Base-by-base conservation (phyloP, 2,113 vertebrate species). In the Galbula dea region DNA sequence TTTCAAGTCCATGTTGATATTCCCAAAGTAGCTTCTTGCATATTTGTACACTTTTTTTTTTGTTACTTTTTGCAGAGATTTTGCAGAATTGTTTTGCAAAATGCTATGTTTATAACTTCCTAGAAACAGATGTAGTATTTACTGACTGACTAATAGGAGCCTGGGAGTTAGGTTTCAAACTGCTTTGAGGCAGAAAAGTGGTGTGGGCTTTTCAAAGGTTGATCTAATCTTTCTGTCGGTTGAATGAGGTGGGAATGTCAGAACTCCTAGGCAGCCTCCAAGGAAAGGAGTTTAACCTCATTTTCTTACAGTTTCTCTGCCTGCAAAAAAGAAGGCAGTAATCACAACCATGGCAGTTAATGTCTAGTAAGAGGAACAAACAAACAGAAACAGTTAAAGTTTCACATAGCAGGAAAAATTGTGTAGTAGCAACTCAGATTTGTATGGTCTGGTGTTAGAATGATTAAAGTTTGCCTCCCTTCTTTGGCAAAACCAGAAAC, bases 281-380 rank as follows among this genome's bases (percentile, higher is more conserved):
- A 94, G 27, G 55, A 93, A 46, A 63, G 17, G 55, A 30, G 13
- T 39, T 81, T 81, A 71, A 27, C 36, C 21, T 85, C 19, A 55
- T 71, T 94, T 94, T 86, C 83, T 79, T 69, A n/a, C 48, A 27
- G 32, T 71, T 86, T 91, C 43, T 89, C 80, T 83, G 51, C 75
- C 81, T 87, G 51, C 8, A 81, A 48, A 86, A 93, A 58, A 30
- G 59, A 80, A 83, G 57, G 51, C 21, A 34, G 62, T 83, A 90
- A 85, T 90, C 45, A 65, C 54, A 92, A 45, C 16, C 41, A 26
- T 68, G 32, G 76, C 86, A 76, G 37, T 76, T 76, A 77, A 73
- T 32, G 24, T 80, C 52, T 81, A 39, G 26, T n/a, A 75, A 84
- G 16, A 71, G 24, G 29, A 83, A 49, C 22, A 76, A 63, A 75